These are phyloP conservation scores for Oenanthe melanoleuca DNA, from an alignment of 2,113 vertebrate species.

Conservation along the genomic window DNA sequence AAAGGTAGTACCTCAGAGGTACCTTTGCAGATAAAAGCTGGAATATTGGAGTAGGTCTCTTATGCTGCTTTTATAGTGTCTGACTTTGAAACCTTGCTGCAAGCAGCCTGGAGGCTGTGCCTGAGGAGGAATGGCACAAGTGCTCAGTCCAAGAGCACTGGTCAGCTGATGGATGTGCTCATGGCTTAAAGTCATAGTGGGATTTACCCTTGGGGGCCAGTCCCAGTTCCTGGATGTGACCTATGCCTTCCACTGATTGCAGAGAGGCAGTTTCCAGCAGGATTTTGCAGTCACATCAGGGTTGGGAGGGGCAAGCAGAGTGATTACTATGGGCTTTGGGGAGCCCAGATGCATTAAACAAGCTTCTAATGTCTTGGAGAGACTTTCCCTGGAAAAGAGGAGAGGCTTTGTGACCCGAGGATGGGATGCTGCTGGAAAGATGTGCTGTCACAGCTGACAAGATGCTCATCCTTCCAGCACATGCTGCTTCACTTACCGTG, in stretches of 20 bases:
- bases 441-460: neutral
- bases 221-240: neutral
- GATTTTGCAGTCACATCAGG: neutral
- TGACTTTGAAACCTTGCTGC: neutral
- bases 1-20: neutral
- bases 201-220: neutral
- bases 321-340: neutral
- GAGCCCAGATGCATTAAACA: constrained; percentile 19
- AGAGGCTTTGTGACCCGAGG: constrained; percentile 6
- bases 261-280: neutral
- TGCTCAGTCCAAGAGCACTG: neutral
- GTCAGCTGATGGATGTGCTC: neutral
- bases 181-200: neutral
- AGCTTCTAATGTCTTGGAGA: constrained; percentile 32
- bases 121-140: neutral
- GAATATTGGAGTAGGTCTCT: neutral
- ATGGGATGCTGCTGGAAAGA: constrained; percentile 16
- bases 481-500: neutral
- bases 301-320: neutral
- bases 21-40: neutral
- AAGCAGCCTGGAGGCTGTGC: neutral
- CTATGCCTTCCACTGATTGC: neutral
- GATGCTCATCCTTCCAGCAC: neutral
- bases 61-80: neutral
- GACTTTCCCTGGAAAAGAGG: neutral